A percentile compares a stretch with the other conserved stretches of the same genome.
These are phyloP conservation scores for Arvicanthis niloticus DNA, from an alignment of 2,113 vertebrate species.

Conservation along the genomic window DNA sequence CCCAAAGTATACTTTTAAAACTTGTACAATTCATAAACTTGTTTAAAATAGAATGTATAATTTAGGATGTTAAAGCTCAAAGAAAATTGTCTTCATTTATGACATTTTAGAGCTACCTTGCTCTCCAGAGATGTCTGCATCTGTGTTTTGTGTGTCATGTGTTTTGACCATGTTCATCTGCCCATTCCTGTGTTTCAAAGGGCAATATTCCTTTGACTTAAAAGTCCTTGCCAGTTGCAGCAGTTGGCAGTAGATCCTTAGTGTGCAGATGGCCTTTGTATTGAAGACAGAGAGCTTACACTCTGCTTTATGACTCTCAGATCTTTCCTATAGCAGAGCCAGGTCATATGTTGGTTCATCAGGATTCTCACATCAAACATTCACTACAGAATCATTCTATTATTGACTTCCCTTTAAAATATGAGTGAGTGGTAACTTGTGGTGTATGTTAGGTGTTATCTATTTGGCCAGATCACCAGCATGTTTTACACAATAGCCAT, in stretches of 20 bases:
- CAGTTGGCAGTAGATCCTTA: background rate
- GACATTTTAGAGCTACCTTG: background rate
- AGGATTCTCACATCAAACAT: background rate
- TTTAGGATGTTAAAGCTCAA: constrained; percentile 17
- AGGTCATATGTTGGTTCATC: background rate
- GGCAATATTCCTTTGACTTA: background rate
- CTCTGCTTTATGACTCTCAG: background rate
- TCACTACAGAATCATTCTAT: background rate
- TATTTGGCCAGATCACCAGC: background rate
- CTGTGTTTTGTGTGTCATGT: background rate
- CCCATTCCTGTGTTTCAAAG: background rate
- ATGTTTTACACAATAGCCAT: constrained; percentile 43
- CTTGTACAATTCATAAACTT: background rate
- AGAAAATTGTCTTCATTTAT: background rate
- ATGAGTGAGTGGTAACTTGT: background rate
- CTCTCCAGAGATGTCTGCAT: background rate
- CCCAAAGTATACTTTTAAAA: constrained; percentile 38
- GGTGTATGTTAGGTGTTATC: background rate
- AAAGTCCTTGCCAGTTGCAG: background rate
- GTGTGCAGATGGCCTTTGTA: background rate
- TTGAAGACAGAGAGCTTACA: background rate
- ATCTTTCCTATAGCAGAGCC: background rate
- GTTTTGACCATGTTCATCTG: too few species aligned
- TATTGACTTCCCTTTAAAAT: constrained; percentile 22
- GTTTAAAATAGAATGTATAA: constrained; percentile 16